phyloP scores from a whole-genome alignment of 1,140 invertebrate species.

The Pentalonia nigronervosa region DNA sequence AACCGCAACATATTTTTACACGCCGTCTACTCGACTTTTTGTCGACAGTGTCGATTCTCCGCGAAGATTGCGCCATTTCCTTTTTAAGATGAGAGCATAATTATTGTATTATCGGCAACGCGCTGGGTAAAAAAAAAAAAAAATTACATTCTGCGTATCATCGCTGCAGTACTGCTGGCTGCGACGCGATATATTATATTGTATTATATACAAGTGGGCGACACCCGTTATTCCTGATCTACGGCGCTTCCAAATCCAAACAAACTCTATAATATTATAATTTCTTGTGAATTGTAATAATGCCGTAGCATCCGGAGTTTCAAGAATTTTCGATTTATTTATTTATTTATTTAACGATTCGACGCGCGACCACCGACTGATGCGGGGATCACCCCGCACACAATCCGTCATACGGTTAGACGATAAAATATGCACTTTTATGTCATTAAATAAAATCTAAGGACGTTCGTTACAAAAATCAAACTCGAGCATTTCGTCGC shows the following conservation, averaged over 20 bases:
- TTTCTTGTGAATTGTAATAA: not conserved
- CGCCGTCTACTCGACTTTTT: not conserved
- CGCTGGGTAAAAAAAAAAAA: not conserved
- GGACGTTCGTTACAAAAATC: not conserved
- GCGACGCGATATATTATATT: not conserved
- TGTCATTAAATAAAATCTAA: not conserved
- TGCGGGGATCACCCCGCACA: not conserved
- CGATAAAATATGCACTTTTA: not conserved
- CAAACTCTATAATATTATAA: not conserved
- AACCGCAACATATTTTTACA: not conserved
- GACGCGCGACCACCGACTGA: not conserved
- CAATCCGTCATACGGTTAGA: not conserved
- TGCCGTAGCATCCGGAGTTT: not conserved
- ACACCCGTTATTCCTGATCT: slow-evolving; percentile 35
- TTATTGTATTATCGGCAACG: slow-evolving; percentile 1
- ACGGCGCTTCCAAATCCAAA: not conserved
- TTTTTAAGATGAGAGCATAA: slow-evolving; percentile 23
- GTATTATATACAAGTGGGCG: not conserved
- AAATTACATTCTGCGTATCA: not conserved
- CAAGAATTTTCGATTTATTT: not conserved
- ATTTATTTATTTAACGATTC: not conserved
- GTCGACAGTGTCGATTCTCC: slow-evolving; percentile 2
- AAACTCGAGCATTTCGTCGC: not conserved
- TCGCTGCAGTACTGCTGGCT: too few species aligned
- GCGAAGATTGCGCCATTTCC: slow-evolving; percentile 3